These are phyloP conservation scores for Antheraea yamamai DNA, from an alignment of 2,888 invertebrate genomes.

Conservation along the genomic window DNA sequence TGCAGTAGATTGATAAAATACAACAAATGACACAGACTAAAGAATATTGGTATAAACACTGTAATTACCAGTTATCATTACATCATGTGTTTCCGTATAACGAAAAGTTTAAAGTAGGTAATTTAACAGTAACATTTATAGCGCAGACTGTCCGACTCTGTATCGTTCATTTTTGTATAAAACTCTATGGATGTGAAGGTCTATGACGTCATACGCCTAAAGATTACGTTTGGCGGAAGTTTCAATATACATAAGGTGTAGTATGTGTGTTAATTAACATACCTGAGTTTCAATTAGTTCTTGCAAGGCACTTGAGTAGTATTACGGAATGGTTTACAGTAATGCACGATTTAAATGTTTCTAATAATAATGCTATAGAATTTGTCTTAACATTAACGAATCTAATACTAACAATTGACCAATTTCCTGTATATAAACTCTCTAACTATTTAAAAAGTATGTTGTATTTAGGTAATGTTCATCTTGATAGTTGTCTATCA, in stretches of 20 bases:
- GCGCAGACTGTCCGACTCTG: slow-evolving; percentile 30
- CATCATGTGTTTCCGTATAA: background rate
- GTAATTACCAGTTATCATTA: background rate
- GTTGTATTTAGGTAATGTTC: too few relatives aligned
- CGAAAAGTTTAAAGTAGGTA: slow-evolving; percentile 8
- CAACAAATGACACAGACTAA: background rate
- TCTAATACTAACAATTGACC: too few relatives aligned
- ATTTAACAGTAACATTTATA: slow-evolving; percentile 17
- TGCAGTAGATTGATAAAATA: background rate
- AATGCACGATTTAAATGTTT: background rate
- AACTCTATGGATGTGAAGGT: slow-evolving; percentile 49
- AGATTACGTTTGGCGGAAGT: slow-evolving; percentile 52
- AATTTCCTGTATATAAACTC: too few relatives aligned
- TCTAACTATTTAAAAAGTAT: too few relatives aligned
- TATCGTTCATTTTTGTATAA: slow-evolving; percentile 41
- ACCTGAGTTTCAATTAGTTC: background rate
- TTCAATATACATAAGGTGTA: slow-evolving; percentile 27
- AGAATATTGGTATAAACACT: background rate
- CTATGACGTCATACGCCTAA: slow-evolving; percentile 28
- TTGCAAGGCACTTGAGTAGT: slow-evolving; percentile 3
- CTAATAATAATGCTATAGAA: background rate
- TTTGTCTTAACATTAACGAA: too few relatives aligned
- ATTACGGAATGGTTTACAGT: background rate
- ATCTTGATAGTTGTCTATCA: too few relatives aligned
- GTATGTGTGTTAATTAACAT: background rate